A percentile compares a stretch with the other conserved stretches of the same genome.
Conservation (phyloP, 2,113 vertebrate species). For the Sylvia atricapilla region DNA sequence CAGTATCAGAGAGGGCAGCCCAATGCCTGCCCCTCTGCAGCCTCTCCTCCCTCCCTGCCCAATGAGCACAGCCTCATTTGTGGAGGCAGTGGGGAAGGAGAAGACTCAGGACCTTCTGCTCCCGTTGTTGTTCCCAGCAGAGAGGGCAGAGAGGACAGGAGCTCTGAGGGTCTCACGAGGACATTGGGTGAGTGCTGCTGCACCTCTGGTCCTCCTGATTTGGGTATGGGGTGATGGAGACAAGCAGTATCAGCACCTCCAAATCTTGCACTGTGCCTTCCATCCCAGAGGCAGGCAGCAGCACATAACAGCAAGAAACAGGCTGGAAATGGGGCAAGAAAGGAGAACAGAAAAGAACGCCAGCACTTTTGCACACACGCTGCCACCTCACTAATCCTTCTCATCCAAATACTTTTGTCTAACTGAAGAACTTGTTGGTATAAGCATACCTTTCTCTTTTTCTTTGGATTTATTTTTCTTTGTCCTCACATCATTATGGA, state of each 20-base stretch:
- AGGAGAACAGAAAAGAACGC: background rate
- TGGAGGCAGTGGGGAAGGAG: background rate
- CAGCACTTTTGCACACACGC: background rate
- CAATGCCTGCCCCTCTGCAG: accelerated
- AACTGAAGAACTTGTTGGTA: background rate
- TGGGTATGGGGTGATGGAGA: background rate
- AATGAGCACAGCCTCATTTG: background rate
- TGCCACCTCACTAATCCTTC: background rate
- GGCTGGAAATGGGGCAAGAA: background rate
- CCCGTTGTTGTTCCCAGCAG: background rate
- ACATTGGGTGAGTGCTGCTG: background rate
- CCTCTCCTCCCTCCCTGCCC: background rate
- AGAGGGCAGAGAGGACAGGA: background rate
- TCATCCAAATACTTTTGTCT: background rate
- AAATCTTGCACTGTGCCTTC: background rate
- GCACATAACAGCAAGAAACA: background rate
- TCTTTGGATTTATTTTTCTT: background rate
- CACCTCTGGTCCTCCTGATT: accelerated
- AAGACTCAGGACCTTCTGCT: background rate
- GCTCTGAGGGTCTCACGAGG: background rate
- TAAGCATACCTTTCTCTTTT: background rate
- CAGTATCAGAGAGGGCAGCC: background rate
- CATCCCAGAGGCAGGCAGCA: background rate
- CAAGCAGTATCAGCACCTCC: background rate
- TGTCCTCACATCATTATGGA: background rate